Conservation (phyloP, 2,113 vertebrate species). For the Geococcyx californianus region DNA sequence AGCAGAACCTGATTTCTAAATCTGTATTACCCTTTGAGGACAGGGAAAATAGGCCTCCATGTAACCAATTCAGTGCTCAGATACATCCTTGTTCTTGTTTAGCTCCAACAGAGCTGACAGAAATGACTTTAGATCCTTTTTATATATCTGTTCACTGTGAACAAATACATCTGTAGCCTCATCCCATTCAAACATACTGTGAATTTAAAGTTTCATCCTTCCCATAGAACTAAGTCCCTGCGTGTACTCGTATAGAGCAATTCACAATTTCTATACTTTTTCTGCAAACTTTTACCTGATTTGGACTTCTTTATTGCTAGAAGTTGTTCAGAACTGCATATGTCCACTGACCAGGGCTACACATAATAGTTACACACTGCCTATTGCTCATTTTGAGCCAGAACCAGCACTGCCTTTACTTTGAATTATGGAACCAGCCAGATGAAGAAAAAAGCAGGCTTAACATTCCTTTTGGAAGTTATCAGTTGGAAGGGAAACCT, state of each 20-base stretch:
- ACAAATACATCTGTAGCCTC: constrained; percentile 1
- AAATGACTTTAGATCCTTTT: background rate
- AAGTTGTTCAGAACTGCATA: background rate
- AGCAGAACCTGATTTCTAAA: background rate
- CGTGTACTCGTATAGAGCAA: background rate
- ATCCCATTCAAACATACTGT: background rate
- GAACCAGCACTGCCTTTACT: background rate
- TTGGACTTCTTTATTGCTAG: background rate
- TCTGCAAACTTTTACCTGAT: background rate
- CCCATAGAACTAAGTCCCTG: background rate
- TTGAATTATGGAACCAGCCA: background rate
- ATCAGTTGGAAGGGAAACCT: background rate
- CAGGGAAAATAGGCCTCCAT: background rate
- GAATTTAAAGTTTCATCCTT: background rate
- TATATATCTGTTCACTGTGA: background rate
- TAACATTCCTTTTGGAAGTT: background rate
- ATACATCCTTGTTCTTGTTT: background rate
- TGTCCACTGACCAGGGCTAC: background rate
- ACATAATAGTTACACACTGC: background rate
- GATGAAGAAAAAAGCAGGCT: background rate
- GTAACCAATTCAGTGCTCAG: background rate
- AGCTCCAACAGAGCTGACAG: background rate
- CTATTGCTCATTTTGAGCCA: background rate
- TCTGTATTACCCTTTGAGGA: background rate
- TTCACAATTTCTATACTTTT: background rate